phyloP scores from a whole-genome alignment of 2,113 vertebrate genomes.

The Delphinus delphis region DNA sequence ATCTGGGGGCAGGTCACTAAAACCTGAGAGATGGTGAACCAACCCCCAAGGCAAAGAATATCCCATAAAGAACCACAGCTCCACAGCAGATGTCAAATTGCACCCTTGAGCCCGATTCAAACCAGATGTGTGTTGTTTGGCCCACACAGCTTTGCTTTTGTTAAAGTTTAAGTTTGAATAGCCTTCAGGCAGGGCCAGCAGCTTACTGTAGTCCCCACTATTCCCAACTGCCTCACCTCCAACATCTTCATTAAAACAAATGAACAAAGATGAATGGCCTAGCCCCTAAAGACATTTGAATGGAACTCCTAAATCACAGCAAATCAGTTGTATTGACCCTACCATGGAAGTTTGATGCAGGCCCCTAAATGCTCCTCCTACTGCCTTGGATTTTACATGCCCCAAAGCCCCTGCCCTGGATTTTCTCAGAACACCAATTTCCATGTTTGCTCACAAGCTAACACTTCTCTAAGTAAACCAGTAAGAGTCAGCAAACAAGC shows the following conservation, averaged over 20 bases:
- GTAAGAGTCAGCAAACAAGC: neutral
- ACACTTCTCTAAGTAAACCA: neutral
- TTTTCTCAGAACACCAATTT: neutral
- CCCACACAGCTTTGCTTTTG: neutral
- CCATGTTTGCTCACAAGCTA: neutral
- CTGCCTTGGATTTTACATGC: neutral
- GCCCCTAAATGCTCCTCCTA: neutral
- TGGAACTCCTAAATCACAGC: neutral
- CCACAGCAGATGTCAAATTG: neutral
- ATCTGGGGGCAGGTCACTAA: neutral
- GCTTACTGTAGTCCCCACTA: neutral
- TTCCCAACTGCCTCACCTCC: neutral
- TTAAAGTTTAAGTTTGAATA: neutral
- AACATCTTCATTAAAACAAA: constrained; percentile 30
- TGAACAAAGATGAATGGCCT: neutral
- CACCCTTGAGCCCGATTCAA: neutral
- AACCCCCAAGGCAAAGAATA: neutral
- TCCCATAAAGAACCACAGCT: neutral
- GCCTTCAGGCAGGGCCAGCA: neutral
- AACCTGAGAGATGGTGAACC: neutral
- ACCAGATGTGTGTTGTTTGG: neutral
- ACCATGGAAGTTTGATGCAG: neutral
- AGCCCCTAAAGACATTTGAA: neutral
- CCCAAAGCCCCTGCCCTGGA: neutral
- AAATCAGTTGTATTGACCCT: neutral